Evolutionary conservation across 1,140 invertebrate genomes (phyloP).

Genomic region (Neodiprion lecontei): DNA sequence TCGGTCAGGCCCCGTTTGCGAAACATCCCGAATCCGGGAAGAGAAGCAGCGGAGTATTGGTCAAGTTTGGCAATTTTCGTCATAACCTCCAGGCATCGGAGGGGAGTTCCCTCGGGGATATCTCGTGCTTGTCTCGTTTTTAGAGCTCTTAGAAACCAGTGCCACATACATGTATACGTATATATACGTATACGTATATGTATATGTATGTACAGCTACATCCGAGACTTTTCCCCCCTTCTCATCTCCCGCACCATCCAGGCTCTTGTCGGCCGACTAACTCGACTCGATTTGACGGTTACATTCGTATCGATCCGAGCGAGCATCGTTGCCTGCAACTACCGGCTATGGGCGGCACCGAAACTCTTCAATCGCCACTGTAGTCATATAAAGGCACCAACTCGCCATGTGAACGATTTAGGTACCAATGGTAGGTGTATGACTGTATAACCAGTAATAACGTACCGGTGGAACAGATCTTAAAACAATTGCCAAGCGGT

Average conservation of each 20-base stretch:
- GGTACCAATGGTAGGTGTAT: no score
- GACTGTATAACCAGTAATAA: no score
- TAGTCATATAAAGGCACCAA: no score
- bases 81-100: not conserved
- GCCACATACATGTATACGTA: no score
- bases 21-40: no score
- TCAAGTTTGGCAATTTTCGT: not conserved
- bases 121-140: conserved; percentile 1
- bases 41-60: not conserved
- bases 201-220: no score
- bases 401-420: no score
- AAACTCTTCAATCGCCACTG: no score
- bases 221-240: not conserved
- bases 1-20: no score
- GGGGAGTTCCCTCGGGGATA: not conserved
- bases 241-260: no score
- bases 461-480: not conserved
- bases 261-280: not conserved
- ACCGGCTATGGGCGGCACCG: no score
- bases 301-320: not conserved
- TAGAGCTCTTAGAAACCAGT: not conserved
- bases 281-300: not conserved
- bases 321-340: not conserved
- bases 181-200: no score
- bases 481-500: conserved; percentile 42